Percentiles rank a stretch among this genome's conserved stretches.
These are phyloP conservation scores for Eidolon dupreanum DNA, from an alignment of 2,797 vertebrate genomes.

Conservation along the genomic window DNA sequence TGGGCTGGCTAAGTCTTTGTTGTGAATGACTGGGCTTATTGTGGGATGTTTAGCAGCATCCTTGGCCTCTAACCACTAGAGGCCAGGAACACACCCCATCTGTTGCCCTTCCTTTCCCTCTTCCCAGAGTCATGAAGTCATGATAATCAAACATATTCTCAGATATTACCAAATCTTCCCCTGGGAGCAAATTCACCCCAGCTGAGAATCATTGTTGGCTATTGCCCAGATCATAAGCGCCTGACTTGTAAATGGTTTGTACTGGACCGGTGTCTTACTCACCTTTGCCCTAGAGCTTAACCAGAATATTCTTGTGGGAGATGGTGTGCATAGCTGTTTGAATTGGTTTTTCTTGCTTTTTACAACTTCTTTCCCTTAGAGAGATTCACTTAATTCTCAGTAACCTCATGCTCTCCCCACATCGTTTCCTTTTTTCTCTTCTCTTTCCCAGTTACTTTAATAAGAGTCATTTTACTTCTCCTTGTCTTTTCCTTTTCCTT, in stretches of 20 bases:
- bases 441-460: background rate
- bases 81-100: background rate
- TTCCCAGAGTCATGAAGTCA: background rate
- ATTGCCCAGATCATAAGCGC: background rate
- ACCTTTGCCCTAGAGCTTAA: background rate
- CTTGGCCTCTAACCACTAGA: background rate
- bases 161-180: background rate
- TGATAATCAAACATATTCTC: background rate
- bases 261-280: background rate
- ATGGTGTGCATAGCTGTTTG: background rate
- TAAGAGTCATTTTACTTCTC: background rate
- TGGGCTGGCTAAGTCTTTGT: background rate
- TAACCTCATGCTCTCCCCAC: background rate
- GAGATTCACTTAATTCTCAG: background rate
- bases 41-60: background rate
- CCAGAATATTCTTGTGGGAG: background rate
- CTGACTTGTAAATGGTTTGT: background rate
- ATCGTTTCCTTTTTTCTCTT: background rate
- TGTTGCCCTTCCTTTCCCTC: background rate
- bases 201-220: background rate
- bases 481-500: background rate
- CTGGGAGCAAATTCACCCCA: background rate
- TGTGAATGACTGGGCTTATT: background rate
- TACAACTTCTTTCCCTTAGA: background rate
- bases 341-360: background rate